phyloP scores from a whole-genome alignment of 2,113 vertebrate genomes.

The Mus musculus region GRCm39 chr14:116159501-116160000 shows the following conservation, averaged over 20 bases:
- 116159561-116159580: slow-evolving; percentile 18
- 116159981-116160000: not conserved
- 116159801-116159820: not conserved
- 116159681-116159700: not conserved
- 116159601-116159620: not conserved
- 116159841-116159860: not conserved
- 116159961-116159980: not conserved
- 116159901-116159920: not conserved
- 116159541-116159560: not conserved
- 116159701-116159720: not conserved
- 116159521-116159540: not conserved
- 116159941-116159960: not conserved
- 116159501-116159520: not conserved
- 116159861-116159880: not conserved
- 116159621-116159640: not conserved
- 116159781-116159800: not conserved
- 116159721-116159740: not conserved
- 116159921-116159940: not conserved
- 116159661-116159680: not conserved
- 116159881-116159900: not conserved
- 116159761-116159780: not conserved
- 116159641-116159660: not conserved
- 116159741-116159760: not conserved
- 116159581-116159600: slow-evolving; percentile 3
- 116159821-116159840: not conserved